Conservation (phyloP, 2,113 vertebrate species). For the Periophthalmus modestus region DNA sequence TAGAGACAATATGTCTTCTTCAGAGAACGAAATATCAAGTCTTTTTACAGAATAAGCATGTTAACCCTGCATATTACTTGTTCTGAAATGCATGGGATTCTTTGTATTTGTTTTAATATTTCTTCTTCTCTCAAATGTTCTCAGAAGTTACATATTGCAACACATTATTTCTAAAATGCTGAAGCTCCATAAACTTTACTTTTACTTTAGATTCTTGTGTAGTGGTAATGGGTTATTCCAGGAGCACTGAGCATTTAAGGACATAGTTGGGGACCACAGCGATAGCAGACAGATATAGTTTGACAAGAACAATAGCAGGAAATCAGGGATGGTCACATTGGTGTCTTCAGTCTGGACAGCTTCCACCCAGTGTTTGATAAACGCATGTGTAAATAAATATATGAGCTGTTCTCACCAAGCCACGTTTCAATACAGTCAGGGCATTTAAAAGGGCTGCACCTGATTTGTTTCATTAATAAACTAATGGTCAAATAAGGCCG, state of each 20-base stretch:
- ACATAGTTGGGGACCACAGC: constrained; percentile 34
- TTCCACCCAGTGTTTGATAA: constrained; percentile 64
- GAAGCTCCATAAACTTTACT: background rate
- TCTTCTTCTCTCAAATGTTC: too few species aligned
- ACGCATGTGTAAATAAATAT: constrained; percentile 31
- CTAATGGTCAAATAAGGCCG: too few species aligned
- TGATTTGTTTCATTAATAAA: too few species aligned
- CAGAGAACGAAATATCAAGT: too few species aligned
- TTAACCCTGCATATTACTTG: too few species aligned
- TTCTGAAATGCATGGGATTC: too few species aligned
- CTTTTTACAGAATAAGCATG: too few species aligned
- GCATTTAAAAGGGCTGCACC: constrained; percentile 6
- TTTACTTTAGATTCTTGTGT: background rate
- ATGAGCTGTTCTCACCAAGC: constrained; percentile 45
- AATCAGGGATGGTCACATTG: constrained; percentile 46
- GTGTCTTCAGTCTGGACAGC: constrained; percentile 61
- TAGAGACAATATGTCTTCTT: too few species aligned
- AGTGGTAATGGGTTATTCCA: background rate
- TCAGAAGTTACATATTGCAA: too few species aligned
- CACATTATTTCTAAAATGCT: too few species aligned
- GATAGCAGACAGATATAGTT: constrained; percentile 55
- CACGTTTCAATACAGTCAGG: constrained; percentile 12
- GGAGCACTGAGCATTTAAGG: constrained; percentile 2
- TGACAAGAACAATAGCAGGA: constrained; percentile 73
- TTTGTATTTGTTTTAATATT: too few species aligned